Conservation (phyloP, 64 coral and sea anemone genomes). For the Montipora cactus region DNA sequence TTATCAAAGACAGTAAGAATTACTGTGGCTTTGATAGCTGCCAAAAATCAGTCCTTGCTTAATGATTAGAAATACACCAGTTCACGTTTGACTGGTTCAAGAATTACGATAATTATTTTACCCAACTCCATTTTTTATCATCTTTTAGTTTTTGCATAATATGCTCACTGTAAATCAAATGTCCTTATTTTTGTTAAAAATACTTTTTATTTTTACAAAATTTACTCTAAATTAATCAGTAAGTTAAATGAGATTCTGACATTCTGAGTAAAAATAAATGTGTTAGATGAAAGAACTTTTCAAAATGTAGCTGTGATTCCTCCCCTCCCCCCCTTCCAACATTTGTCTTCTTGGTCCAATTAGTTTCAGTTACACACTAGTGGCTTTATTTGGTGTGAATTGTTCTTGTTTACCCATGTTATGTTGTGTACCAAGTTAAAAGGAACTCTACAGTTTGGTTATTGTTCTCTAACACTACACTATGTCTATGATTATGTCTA, state of each 20-base stretch:
- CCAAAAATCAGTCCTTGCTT: background rate
- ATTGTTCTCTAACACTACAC: no score
- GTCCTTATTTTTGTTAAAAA: background rate
- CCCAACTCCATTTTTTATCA: background rate
- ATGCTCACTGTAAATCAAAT: background rate
- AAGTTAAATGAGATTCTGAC: background rate
- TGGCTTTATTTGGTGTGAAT: no score
- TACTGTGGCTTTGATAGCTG: constrained; percentile 25
- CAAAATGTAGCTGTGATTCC: no score
- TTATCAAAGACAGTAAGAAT: constrained; percentile 8
- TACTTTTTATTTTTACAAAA: background rate
- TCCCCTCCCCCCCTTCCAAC: no score
- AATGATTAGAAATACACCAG: background rate
- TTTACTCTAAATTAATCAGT: background rate
- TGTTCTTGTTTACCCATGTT: no score
- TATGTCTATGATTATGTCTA: no score
- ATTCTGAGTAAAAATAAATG: no score
- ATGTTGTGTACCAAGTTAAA: no score
- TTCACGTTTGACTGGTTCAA: background rate
- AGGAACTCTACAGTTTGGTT: no score
- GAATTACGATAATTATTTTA: constrained; percentile 4
- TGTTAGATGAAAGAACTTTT: no score
- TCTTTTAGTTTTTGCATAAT: constrained; percentile 10
- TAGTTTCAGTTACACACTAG: no score
- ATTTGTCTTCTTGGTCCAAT: no score